Conservation (phyloP, 2,113 vertebrate genomes). For the Lepisosteus osseus region DNA sequence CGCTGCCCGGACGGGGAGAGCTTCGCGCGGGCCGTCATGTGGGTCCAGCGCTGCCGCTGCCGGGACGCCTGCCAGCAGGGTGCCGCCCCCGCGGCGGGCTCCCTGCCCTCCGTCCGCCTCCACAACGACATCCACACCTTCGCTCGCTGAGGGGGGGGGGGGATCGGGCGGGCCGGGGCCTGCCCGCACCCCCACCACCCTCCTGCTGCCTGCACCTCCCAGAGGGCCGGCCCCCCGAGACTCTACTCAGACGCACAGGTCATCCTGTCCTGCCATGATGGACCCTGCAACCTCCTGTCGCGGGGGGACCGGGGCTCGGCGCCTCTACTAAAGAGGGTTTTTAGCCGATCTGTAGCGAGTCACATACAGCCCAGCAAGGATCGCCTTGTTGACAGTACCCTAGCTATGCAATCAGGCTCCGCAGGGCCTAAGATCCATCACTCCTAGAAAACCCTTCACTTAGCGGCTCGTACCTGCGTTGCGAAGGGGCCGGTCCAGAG, state of each 20-base stretch:
- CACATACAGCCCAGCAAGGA: too few relatives aligned
- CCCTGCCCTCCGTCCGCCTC: constrained; percentile 47
- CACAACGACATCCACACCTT: constrained; percentile 72
- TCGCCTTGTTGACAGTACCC: too few relatives aligned
- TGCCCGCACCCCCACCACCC: neutral
- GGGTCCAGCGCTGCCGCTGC: constrained; percentile 64
- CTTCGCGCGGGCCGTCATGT: constrained; percentile 59
- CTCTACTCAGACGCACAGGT: neutral
- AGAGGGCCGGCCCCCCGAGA: neutral
- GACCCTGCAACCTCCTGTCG: too few relatives aligned
- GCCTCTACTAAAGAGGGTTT: too few relatives aligned
- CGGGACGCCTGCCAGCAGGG: constrained; percentile 23
- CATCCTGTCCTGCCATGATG: too few relatives aligned
- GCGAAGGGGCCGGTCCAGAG: too few relatives aligned
- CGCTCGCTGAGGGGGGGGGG: constrained; percentile 35
- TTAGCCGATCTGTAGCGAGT: too few relatives aligned
- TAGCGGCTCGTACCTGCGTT: too few relatives aligned
- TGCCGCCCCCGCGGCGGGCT: constrained; percentile 1
- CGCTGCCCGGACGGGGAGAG: constrained; percentile 53
- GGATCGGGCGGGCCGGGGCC: neutral
- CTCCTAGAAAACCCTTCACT: too few relatives aligned
- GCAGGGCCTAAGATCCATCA: too few relatives aligned
- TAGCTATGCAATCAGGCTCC: too few relatives aligned
- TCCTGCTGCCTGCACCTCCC: neutral
- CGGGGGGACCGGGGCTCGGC: too few relatives aligned